Evolutionary conservation across 2,888 invertebrate genomes (phyloP), one percentile per base, ranked within the genome.

Genomic region (Drosophila neonasuta): DNA sequence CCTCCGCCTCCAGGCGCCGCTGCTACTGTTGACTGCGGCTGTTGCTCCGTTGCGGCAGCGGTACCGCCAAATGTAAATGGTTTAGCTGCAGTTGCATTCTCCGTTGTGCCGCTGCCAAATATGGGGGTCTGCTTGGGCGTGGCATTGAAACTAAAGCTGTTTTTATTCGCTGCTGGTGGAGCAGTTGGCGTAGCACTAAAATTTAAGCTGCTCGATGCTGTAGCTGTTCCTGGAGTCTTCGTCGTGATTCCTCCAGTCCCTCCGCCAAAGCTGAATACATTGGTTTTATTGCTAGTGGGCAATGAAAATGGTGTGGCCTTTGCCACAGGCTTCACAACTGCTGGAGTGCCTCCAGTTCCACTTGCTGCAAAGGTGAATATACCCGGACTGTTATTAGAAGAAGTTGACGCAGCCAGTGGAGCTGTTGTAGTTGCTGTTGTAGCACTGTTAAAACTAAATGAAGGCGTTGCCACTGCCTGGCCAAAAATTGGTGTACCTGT

Each of bases 41-140:
- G 57, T 17, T 54, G 49, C 3, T 45, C 9, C 2, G 44, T 4
- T 42, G 44, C 13, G 32, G 34, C 24, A 50, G 54, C 46, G 48
- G 13, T 48, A 11, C 57, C 58, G 3, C 79, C 79, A 68, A 79
- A 80, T 24, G 58, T 15, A 30, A 79, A 79, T 3, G 77, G 55
- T 13, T 71, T 65, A 7, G 50, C 11, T 41, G 68, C 52, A 8
- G 56, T 39, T 50, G 51, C 17, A 46, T 48, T 6, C 15, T 41
- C 39, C 13, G 39, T 7, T 15, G 39, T 3, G 39, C 15, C 57
- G 17, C 49, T 50, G 20, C 73, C 72, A 65, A 77, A 74, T 6
- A 57, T 49, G 5, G 71, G 34, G 17, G 68, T 51, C 20, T 44
- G 54, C 8, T 55, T 64, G 10, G 58, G 9, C 1, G 44, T 1